Evolutionary conservation across 2,888 invertebrate species (phyloP).

Genomic region (Drosophila mercatorum): DNA sequence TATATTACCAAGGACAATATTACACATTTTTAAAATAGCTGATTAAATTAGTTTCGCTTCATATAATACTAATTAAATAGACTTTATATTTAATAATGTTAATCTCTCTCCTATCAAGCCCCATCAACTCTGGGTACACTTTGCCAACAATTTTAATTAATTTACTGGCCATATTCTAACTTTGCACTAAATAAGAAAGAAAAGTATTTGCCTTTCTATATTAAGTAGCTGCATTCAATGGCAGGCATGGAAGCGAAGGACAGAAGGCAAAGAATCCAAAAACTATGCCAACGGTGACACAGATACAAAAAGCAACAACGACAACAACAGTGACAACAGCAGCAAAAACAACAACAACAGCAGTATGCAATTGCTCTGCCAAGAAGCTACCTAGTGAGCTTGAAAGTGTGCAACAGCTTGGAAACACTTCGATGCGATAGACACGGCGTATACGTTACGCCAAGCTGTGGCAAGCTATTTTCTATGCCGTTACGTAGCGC

Average conservation of each 20-base stretch:
- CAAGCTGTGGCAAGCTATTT: conserved; percentile 30
- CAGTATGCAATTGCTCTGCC: conserved; percentile 29
- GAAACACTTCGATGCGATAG: conserved; percentile 61
- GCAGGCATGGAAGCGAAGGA: conserved; percentile 15
- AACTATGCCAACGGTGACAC: conserved; percentile 11
- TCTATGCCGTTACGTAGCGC: conserved; percentile 23
- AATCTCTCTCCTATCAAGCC: not conserved
- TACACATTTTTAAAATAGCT: too few species aligned
- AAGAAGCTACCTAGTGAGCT: conserved; percentile 66
- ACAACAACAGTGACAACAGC: not conserved
- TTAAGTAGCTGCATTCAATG: conserved; percentile 11
- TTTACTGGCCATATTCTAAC: not conserved
- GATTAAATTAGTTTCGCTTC: too few species aligned
- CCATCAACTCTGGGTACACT: too few species aligned
- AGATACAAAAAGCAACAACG: not conserved
- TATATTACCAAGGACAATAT: too few species aligned
- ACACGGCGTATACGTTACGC: conserved; percentile 68
- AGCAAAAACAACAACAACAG: not conserved
- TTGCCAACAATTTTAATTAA: conserved; percentile 13
- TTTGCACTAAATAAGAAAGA: not conserved
- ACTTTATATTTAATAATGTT: not conserved
- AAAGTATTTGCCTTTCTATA: not conserved
- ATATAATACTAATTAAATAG: too few species aligned
- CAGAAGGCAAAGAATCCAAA: not conserved
- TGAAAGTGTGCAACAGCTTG: conserved; percentile 77